Evolutionary conservation across 2,113 vertebrate species (phyloP), one percentile per base, ranked within the genome.

Genomic region (Coregonus clupeaformis): DNA sequence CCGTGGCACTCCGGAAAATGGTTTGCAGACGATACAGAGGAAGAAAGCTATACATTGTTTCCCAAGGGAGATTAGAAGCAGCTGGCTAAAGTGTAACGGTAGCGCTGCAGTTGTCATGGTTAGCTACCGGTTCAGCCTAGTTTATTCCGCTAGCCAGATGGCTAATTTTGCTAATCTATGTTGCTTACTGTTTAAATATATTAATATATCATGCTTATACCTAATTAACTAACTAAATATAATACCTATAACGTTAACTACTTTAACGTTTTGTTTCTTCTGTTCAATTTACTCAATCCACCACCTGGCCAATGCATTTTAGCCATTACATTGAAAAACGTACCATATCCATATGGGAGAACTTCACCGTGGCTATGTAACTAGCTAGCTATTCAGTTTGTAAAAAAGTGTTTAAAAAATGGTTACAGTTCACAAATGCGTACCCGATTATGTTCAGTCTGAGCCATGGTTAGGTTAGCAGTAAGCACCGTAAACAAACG

Each of bases 401-500:
- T 36, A 4, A 20, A 2, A 45, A 25, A 64, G 9, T n/a, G 62
- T 47, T n/a, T 20, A 25, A 29, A n/a, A 69, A 47, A 9, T 32
- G 86, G 87, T 88, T 87, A 91, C 90, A 59, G 59, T 67, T 74
- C 68, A 22, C 74, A 63, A n/a, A 64, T 30, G 78, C 16, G 29
- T 12, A 77, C 66, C 76, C 66, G 3, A 45, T 32, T 77, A 49
- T 74, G 74, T 70, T 22, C 65, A 67, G 76, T 20, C 75, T 1
- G 77, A 57, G 16, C 71, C 87, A 86, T 87, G 80, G 77, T 78
- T 87, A 3, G 79, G 79, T 68, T 62, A 74, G 79, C 57, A 22
- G 88, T 86, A 77, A 82, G 81, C 72, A 72, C 86, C 79, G 82
- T 87, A 87, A 92, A 92, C 91, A 92, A 92, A 91, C n/a, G 90